These are phyloP conservation scores for Poecilia gillii DNA, from an alignment of 2,797 vertebrate species.

Conservation along the genomic window DNA sequence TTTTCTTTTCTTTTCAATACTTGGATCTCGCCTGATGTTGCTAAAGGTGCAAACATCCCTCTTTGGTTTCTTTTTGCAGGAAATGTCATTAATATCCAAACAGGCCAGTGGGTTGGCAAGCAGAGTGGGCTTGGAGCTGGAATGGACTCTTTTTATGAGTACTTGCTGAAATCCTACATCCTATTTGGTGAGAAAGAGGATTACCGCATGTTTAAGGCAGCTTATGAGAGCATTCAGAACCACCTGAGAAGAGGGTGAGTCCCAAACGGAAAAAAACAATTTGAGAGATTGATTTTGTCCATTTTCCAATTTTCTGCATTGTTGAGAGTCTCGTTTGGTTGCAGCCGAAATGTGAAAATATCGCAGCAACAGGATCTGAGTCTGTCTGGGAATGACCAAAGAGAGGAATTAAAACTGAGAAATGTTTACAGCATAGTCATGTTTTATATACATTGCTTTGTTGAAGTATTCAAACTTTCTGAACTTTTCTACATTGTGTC, in stretches of 20 bases:
- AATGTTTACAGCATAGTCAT: neutral
- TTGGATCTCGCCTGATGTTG: neutral
- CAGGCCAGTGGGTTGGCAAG: slow-evolving; percentile 95
- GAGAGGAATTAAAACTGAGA: neutral
- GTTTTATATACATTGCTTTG: neutral
- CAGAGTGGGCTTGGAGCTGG: slow-evolving; percentile 97
- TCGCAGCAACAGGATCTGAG: neutral
- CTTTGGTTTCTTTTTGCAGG: slow-evolving; percentile 75
- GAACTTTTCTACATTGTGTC: neutral
- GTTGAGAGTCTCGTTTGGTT: neutral
- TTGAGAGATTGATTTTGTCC: neutral
- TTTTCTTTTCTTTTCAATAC: neutral
- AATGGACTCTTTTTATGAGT: slow-evolving; percentile 97
- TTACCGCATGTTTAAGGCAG: slow-evolving; percentile 92
- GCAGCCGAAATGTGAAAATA: slow-evolving; percentile 2
- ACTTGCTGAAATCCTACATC: slow-evolving; percentile 97
- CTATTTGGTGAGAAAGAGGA: slow-evolving; percentile 97
- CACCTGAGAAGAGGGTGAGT: slow-evolving; percentile 94
- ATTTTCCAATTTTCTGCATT: neutral
- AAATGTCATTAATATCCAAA: slow-evolving; percentile 98
- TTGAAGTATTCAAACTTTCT: neutral
- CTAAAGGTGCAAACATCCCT: neutral
- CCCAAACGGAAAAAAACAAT: slow-evolving; percentile 4
- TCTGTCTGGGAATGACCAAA: neutral
- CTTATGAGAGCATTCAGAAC: slow-evolving; percentile 93